Evolutionary conservation across 92 coral and sea anemone genomes (phyloP).

Genomic region (Epizoanthus fatuus): DNA sequence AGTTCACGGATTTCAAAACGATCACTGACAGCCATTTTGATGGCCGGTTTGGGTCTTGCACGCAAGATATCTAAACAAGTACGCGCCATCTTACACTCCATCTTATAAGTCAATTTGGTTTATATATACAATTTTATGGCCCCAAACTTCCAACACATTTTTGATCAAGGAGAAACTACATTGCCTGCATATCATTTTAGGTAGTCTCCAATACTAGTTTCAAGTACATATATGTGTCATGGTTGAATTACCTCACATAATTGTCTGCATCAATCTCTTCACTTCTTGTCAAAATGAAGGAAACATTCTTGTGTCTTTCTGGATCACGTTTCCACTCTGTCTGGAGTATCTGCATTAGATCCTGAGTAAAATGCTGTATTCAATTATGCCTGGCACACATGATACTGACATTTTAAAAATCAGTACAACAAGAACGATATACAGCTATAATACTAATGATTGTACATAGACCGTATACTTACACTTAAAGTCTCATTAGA

Average conservation of each 20-base stretch:
- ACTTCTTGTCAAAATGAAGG: constrained; percentile 10
- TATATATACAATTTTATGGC: no score
- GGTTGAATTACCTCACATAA: not conserved
- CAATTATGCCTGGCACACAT: not conserved
- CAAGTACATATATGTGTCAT: not conserved
- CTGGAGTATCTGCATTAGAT: not conserved
- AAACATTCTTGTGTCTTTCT: not conserved
- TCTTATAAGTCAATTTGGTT: no score
- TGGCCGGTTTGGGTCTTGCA: no score
- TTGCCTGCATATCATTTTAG: no score
- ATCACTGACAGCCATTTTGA: no score
- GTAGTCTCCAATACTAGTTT: no score
- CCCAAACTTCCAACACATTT: no score
- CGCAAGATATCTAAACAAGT: no score
- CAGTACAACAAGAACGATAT: not conserved
- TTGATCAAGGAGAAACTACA: no score
- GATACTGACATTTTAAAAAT: not conserved
- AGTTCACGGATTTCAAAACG: no score
- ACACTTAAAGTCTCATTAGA: constrained; percentile 8
- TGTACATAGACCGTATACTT: not conserved
- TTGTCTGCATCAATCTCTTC: not conserved
- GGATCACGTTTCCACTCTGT: constrained; percentile 1
- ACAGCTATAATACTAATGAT: no score
- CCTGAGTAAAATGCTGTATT: not conserved
- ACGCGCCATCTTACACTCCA: no score